phyloP scores from a whole-genome alignment of 1,140 invertebrate species.

The Branchinecta lindahli region DNA sequence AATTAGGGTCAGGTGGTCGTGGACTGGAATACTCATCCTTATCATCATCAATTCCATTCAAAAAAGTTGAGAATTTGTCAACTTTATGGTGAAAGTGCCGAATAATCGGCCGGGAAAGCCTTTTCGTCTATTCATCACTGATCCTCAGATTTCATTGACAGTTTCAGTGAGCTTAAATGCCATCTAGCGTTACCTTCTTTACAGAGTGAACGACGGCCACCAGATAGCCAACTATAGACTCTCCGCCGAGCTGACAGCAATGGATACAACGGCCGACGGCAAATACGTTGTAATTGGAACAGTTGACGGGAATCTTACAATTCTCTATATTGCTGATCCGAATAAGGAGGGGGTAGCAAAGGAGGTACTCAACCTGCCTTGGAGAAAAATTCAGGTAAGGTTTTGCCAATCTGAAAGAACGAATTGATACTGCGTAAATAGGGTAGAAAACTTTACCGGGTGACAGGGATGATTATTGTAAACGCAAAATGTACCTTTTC shows the following conservation, averaged over 20 bases:
- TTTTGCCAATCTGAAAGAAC: background rate
- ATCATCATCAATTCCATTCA: too few species aligned
- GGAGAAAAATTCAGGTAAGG: constrained; percentile 47
- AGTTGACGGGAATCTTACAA: constrained; percentile 81
- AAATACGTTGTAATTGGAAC: constrained; percentile 69
- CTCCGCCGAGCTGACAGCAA: constrained; percentile 73
- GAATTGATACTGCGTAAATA: background rate
- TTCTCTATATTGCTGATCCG: constrained; percentile 77
- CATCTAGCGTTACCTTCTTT: background rate
- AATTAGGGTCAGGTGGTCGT: too few species aligned
- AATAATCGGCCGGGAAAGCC: too few species aligned
- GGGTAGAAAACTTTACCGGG: background rate
- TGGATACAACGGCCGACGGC: constrained; percentile 65
- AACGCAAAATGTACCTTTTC: too few species aligned
- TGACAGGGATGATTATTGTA: too few species aligned
- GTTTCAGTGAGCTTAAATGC: too few species aligned
- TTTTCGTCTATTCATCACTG: too few species aligned
- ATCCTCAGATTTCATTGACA: too few species aligned
- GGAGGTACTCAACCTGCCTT: constrained; percentile 50
- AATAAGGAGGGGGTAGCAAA: constrained; percentile 42
- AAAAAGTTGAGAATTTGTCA: too few species aligned
- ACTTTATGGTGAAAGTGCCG: too few species aligned
- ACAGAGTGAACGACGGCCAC: constrained; percentile 61
- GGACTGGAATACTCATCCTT: too few species aligned
- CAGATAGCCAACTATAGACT: constrained; percentile 85